These are phyloP conservation scores for Ectemnius cavifrons DNA, from an alignment of 2,888 invertebrate genomes.

Conservation along the genomic window DNA sequence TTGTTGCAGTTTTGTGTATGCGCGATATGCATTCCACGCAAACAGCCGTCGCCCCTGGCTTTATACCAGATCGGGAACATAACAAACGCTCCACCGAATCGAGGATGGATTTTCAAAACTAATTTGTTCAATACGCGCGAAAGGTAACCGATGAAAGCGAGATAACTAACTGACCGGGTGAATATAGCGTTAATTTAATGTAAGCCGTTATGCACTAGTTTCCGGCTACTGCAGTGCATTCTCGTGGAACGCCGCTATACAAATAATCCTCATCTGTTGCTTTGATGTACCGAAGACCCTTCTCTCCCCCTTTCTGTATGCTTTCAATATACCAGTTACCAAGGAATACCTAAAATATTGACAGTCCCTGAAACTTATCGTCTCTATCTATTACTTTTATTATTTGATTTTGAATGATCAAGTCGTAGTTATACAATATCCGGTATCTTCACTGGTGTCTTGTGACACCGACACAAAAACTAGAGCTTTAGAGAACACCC, in stretches of 20 bases:
- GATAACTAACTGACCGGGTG: not conserved
- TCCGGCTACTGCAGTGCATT: not conserved
- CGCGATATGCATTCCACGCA: slow-evolving; percentile 5
- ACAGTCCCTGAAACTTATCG: no score
- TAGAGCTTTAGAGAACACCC: no score
- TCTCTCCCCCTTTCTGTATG: no score
- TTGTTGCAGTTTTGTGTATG: slow-evolving; percentile 21
- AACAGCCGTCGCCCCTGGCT: no score
- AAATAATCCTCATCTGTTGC: not conserved
- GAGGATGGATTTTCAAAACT: slow-evolving; percentile 9
- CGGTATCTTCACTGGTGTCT: no score
- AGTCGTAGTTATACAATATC: no score
- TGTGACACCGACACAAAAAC: no score
- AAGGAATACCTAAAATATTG: no score
- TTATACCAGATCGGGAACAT: no score
- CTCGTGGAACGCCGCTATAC: not conserved
- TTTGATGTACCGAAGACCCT: not conserved
- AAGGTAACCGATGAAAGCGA: not conserved
- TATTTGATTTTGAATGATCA: no score
- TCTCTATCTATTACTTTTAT: no score
- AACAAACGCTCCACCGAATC: not conserved
- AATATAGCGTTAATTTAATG: slow-evolving; percentile 13
- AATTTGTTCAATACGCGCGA: slow-evolving; percentile 7
- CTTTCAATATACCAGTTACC: no score
- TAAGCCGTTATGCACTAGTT: not conserved